phyloP scores from a whole-genome alignment of 2,888 invertebrate species.

The Cacoxenus indagator region DNA sequence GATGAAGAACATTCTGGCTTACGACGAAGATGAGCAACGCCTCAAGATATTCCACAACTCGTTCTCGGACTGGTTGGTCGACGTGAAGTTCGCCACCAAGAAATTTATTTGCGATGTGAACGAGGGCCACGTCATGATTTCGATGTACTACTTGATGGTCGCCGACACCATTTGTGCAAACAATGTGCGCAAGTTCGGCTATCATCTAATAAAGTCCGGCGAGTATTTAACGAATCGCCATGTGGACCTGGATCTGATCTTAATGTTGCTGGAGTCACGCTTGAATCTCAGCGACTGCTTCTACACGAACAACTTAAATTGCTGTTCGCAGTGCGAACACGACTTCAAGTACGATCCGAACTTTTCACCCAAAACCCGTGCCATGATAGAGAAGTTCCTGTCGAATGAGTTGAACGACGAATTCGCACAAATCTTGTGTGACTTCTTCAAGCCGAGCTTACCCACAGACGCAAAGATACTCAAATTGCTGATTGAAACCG shows the following conservation, averaged over 20 bases:
- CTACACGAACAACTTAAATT: constrained; percentile 72
- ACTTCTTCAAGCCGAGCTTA: constrained; percentile 74
- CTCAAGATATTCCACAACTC: constrained; percentile 90
- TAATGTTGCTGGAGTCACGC: constrained; percentile 69
- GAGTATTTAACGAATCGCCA: constrained; percentile 73
- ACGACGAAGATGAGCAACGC: constrained; percentile 63
- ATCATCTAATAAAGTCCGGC: constrained; percentile 78
- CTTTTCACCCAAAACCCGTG: constrained; percentile 67
- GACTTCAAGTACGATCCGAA: constrained; percentile 69
- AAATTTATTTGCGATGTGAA: constrained; percentile 90
- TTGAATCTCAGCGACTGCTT: constrained; percentile 70
- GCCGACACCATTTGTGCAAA: constrained; percentile 79
- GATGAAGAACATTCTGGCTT: constrained; percentile 75
- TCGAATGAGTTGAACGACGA: constrained; percentile 69
- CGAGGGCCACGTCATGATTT: constrained; percentile 90
- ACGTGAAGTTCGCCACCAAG: constrained; percentile 98
- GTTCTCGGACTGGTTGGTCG: constrained; percentile 94
- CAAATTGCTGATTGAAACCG: constrained; percentile 81
- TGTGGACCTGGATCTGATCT: constrained; percentile 67
- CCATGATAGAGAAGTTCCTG: constrained; percentile 70
- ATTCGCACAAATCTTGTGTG: constrained; percentile 70
- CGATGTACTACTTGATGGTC: constrained; percentile 84
- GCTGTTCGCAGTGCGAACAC: constrained; percentile 68
- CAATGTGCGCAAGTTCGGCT: constrained; percentile 82
- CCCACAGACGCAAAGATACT: constrained; percentile 80